Base-by-base conservation (phyloP, 2,888 invertebrate species). In the Charanyca ferruginea region DNA sequence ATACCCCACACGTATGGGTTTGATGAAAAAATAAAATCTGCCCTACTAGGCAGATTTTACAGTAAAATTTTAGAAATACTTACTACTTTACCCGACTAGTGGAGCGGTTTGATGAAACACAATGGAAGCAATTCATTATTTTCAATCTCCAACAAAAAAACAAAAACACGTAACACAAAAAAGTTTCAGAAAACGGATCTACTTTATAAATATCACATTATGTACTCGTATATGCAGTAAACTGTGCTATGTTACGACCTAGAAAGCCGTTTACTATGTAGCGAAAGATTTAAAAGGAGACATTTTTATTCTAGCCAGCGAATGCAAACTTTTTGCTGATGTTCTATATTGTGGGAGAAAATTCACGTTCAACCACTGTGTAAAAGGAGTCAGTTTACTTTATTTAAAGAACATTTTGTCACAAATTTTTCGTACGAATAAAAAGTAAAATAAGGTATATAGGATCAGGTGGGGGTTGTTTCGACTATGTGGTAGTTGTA, bases 251-350 rank as follows among this genome's bases (percentile, higher is more conserved):
- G 58, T 58, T 66, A 48, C 57, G 49, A 59, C 35, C 62, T 53
- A 71, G 71, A 82, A 82, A 80, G 68, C 61, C 73, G 71, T 70
- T 65, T 75, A 71, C 66, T 71, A 61, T 60, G 64, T 69, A 67
- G 52, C 59, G 58, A 57, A 60, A 64, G 67, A 45, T 70, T 66
- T 55, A 42, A 54, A 57, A 62, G 18, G 47, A 66, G 57, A 62
- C 66, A 72, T 63, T 81, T 79, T 76, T 73, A 70, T 69, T 74
- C 49, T 45, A 41, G 25, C 65, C 2, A 9, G 38, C 20, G 22
- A 41, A 42, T 35, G 25, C 41, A 49, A 63, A 41, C 44, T 52
- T 62, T 77, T 73, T 58, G 25, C 65, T 72, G 52, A 53, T 45
- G 44, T 25, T 49, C 53, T 20, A 61, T 61, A 57, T 20, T 48